Percentiles rank a stretch among this genome's conserved stretches.
phyloP scores from a whole-genome alignment of 1,140 invertebrate genomes.

The Nixonia krombeini region DNA sequence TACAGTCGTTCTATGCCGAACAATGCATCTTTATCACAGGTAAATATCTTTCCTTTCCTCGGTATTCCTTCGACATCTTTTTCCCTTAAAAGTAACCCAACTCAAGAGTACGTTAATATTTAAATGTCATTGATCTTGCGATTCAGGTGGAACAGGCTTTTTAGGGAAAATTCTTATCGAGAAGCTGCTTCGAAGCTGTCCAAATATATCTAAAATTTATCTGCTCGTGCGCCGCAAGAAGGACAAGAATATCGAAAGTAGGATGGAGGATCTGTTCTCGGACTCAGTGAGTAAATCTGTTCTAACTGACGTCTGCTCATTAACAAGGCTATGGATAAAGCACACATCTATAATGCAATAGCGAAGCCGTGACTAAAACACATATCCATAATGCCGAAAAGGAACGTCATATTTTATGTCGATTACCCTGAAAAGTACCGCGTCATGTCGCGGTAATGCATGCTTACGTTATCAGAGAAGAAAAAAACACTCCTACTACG shows the following conservation, averaged over 20 bases:
- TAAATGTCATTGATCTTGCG: too few relatives aligned
- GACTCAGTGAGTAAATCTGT: constrained; percentile 72
- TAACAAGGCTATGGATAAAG: constrained; percentile 9
- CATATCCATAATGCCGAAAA: constrained; percentile 17
- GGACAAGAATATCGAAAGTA: constrained; percentile 77
- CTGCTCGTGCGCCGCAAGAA: constrained; percentile 86
- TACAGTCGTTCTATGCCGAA: constrained; percentile 58
- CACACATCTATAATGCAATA: too few relatives aligned
- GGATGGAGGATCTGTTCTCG: constrained; percentile 77
- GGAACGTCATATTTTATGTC: constrained; percentile 9
- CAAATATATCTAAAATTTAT: constrained; percentile 82
- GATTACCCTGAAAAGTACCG: constrained; percentile 2
- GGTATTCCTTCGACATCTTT: too few relatives aligned
- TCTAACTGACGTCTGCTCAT: constrained; percentile 4
- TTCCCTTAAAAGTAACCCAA: too few relatives aligned
- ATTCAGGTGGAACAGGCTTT: constrained; percentile 83
- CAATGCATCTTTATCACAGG: constrained; percentile 63
- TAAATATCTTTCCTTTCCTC: too few relatives aligned
- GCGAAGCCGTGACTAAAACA: too few relatives aligned
- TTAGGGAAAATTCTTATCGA: constrained; percentile 90
- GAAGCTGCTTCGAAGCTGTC: constrained; percentile 86
- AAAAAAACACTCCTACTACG: not conserved
- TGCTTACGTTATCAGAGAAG: constrained; percentile 4
- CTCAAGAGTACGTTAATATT: too few relatives aligned
- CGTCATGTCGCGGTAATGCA: constrained; percentile 3